These are phyloP conservation scores for Corythornis cristatus DNA, from an alignment of 2,113 vertebrate genomes.

Conservation along the genomic window DNA sequence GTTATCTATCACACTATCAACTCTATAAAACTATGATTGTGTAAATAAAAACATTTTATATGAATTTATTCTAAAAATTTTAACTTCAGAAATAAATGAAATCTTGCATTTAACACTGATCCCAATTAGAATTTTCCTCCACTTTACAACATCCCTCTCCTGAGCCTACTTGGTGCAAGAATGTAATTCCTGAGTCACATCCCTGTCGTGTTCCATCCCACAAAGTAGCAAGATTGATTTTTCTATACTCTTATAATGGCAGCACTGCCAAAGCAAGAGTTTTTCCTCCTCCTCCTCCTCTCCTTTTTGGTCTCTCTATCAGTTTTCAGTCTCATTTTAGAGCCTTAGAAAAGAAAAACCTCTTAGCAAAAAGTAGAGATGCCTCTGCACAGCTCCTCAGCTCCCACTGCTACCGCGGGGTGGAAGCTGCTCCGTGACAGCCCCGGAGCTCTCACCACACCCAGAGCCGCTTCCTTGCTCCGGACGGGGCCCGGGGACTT, in stretches of 20 bases:
- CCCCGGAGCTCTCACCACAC: accelerated
- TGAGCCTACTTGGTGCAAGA: background rate
- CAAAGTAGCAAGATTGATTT: background rate
- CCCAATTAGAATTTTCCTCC: background rate
- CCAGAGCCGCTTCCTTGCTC: accelerated
- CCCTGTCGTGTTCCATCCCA: background rate
- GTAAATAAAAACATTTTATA: background rate
- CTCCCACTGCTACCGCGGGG: background rate
- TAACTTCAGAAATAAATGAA: background rate
- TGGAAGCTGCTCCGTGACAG: accelerated
- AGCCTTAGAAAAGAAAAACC: background rate
- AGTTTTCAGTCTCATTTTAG: constrained; percentile 15
- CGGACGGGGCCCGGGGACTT: accelerated
- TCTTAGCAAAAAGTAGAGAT: background rate
- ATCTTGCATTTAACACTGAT: background rate
- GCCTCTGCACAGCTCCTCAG: accelerated
- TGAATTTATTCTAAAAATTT: background rate
- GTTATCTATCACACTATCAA: background rate
- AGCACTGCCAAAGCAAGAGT: background rate
- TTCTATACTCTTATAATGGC: background rate
- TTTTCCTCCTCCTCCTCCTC: background rate
- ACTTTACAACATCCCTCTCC: background rate
- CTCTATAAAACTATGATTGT: background rate
- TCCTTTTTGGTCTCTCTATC: background rate
- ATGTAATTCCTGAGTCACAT: background rate